Evolutionary conservation across 2,888 invertebrate genomes (phyloP), one percentile per base, ranked within the genome.

Genomic region (Chironomus riparius): DNA sequence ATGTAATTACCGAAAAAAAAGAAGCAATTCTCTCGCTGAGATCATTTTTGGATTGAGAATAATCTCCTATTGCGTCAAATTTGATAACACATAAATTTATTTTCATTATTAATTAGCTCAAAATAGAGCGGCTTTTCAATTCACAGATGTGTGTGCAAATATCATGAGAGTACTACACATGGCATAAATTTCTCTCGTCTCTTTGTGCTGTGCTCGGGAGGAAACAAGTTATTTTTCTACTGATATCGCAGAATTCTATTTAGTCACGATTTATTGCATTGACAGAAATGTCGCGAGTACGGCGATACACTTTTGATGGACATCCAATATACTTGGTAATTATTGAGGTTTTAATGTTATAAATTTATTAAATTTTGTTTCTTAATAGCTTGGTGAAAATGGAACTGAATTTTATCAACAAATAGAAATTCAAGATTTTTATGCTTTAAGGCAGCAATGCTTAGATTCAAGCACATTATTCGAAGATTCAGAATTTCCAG

Each of bases 401-500:
- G 91, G 92, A 48, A 90, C 91, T 0, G 91, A 91, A 0, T 86
- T 89, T 0, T 83, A 86, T 79, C 80, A 85, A 10, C 83, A 81
- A 73, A 85, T 85, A 13, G 83, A 83, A 68, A 84, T 86, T 10
- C 87, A 86, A 82, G 90, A 90, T 80, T 93, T 89, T 81, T 85
- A 89, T 78, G 84, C 87, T 77, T 82, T 93, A 68, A 84, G 90
- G 62, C 89, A 91, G 76, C 87, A 91, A 74, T 93, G 93, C 81
- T 82, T 93, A 18, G 84, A 87, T 15, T 88, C 88, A 24, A 93
- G 93, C 2, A 86, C 87, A 0, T 87, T 97, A 65, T 98, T 94
- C 81, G 96, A 97, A 81, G 97, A 97, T 85, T 92, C 93, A 0
- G 92, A 95, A 81, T 97, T 97, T 83, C 93, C 92, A 0, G 91